Percentiles rank a stretch among this genome's conserved stretches.
Conservation (phyloP, 2,888 invertebrate species). For the Polyommatus icarus region DNA sequence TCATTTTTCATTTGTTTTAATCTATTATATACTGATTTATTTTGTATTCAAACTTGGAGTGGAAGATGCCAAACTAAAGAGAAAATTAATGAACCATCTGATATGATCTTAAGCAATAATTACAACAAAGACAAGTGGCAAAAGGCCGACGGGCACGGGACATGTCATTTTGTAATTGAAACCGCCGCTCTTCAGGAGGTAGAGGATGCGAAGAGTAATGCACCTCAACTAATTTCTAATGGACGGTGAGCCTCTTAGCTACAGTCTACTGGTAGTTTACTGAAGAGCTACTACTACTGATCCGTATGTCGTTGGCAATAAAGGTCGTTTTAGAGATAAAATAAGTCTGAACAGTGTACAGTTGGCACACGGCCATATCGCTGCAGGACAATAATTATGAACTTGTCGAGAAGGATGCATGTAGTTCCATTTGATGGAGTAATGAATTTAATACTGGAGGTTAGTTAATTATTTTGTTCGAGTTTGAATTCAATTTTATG, state of each 20-base stretch:
- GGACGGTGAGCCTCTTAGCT: not conserved
- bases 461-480: not conserved
- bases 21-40: not conserved
- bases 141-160: not conserved
- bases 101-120: not conserved
- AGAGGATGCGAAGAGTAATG: not conserved
- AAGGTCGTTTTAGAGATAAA: not conserved
- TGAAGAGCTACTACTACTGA: not conserved
- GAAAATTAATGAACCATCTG: not conserved
- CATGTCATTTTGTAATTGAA: not conserved
- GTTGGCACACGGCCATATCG: not conserved
- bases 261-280: not conserved
- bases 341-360: not conserved
- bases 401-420: slow-evolving; percentile 10
- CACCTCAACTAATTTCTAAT: not conserved
- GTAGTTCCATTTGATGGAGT: slow-evolving; percentile 4
- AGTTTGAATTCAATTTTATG: not conserved
- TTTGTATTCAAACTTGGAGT: too few species aligned
- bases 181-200: not conserved
- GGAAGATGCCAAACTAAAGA: too few species aligned
- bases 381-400: slow-evolving; percentile 1
- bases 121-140: not conserved
- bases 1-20: not conserved
- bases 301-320: not conserved
- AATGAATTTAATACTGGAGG: not conserved